Conservation (phyloP, 2,113 vertebrate species). For the Heterotis niloticus region DNA sequence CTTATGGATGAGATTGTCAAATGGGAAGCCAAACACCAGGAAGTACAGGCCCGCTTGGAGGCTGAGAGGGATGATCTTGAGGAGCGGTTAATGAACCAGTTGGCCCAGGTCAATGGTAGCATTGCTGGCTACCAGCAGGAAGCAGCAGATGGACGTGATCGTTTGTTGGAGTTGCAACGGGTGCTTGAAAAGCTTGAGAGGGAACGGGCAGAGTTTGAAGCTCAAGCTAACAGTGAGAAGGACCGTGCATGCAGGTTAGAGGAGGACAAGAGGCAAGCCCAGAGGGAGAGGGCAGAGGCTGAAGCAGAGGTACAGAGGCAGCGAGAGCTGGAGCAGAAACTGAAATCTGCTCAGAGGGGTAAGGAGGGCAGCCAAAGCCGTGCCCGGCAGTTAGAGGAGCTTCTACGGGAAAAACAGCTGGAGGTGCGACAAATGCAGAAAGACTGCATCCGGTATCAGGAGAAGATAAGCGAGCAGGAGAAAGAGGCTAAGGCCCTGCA, state of each 20-base stretch:
- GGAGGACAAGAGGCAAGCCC: slow-evolving; percentile 80
- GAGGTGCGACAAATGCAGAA: slow-evolving; percentile 90
- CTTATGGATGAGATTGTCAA: slow-evolving; percentile 53
- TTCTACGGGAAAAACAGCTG: slow-evolving; percentile 89
- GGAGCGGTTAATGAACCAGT: slow-evolving; percentile 92
- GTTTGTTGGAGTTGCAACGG: slow-evolving; percentile 57
- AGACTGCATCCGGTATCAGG: slow-evolving; percentile 86
- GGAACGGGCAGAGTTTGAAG: slow-evolving; percentile 65
- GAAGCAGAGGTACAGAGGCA: slow-evolving; percentile 69
- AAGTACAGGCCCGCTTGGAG: slow-evolving; percentile 67
- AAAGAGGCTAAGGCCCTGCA: slow-evolving; percentile 76
- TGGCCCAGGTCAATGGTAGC: slow-evolving; percentile 93
- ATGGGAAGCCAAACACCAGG: slow-evolving; percentile 64
- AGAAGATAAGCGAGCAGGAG: slow-evolving; percentile 81
- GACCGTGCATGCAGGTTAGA: slow-evolving; percentile 70
- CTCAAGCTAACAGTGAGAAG: slow-evolving; percentile 60
- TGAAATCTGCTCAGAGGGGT: slow-evolving; percentile 71
- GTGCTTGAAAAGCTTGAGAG: slow-evolving; percentile 67
- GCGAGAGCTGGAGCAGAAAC: slow-evolving; percentile 78
- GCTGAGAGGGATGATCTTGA: slow-evolving; percentile 91
- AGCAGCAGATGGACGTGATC: slow-evolving; percentile 68
- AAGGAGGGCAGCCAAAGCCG: slow-evolving; percentile 70
- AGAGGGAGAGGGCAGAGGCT: slow-evolving; percentile 69
- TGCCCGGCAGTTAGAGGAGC: slow-evolving; percentile 83
- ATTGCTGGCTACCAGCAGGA: slow-evolving; percentile 95